Conservation (phyloP, 2,797 vertebrate genomes). For the Buphagus erythrorhynchus region DNA sequence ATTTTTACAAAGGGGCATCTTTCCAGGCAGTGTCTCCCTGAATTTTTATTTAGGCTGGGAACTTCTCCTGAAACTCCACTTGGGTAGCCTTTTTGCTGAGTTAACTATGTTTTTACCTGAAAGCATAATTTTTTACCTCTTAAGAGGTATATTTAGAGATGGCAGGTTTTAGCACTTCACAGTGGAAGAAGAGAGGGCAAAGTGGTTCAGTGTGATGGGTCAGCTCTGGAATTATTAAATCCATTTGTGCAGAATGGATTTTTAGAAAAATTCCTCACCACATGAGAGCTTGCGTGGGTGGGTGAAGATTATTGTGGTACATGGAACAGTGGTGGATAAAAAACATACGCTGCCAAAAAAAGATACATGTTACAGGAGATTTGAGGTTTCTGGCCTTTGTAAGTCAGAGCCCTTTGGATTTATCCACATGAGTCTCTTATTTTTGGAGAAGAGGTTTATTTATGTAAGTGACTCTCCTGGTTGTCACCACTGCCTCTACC, state of each 20-base stretch:
- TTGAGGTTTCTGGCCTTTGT: not conserved
- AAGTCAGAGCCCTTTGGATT: not conserved
- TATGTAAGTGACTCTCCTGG: not conserved
- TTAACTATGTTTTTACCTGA: not conserved
- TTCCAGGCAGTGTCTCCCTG: not conserved
- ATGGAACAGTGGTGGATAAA: not conserved
- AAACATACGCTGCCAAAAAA: not conserved
- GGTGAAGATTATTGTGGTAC: not conserved
- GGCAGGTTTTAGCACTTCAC: not conserved
- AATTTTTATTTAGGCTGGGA: not conserved
- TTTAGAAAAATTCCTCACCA: not conserved
- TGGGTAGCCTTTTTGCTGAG: not conserved
- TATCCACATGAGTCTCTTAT: not conserved
- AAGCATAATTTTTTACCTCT: not conserved
- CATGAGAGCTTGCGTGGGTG: accelerated
- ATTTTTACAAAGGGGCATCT: not conserved
- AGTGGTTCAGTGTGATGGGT: not conserved
- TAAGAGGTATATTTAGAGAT: not conserved
- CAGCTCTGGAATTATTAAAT: not conserved
- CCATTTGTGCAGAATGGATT: not conserved
- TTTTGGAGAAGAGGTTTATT: not conserved
- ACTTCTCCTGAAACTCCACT: not conserved
- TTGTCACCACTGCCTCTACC: not conserved
- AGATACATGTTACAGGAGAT: not conserved
- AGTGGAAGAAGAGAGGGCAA: not conserved